Evolutionary conservation across 2,113 vertebrate genomes (phyloP), one percentile per base, ranked within the genome.

Genomic region (Brachypteracias leptosomus): DNA sequence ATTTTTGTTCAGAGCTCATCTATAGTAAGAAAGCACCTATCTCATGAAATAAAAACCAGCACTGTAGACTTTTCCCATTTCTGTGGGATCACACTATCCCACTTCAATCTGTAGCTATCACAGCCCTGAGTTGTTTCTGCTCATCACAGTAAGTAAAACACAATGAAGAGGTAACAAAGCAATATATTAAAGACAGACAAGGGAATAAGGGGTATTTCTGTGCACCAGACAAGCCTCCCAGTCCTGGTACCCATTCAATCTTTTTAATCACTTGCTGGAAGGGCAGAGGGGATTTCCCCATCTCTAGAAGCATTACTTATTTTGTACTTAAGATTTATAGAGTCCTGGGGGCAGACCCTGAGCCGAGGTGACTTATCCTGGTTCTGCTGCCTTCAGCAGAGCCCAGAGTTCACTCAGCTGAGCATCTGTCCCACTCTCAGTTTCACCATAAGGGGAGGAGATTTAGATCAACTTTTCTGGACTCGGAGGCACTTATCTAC

Each of bases 371-470:
- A 59, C 88, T 67, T 67, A 59, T 35, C 15, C 68, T 36, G 42
- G 22, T 66, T 44, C 55, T 35, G 36, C 6, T 66, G 31, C 20
- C 66, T 85, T 66, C 78, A 35, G 33, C 72, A 35, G 38, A 85
- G 63, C 40, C 18, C 70, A 10, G 28, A 79, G 68, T 86, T 95
- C 51, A 61, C 15, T 38, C 52, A 57, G 68, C 28, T 3, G 31
- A 83, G 78, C 74, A 85, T 71, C 74, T 6, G 9, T 85, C 74
- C 52, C 18, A 2, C 46, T 76, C 77, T 16, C 51, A 28, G 58
- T 19, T 68, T 77, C 91, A 77, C 72, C 61, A 28, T 12, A 54
- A 85, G 86, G 89, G 90, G 66, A 93, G 91, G 92, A 96, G 79
- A 93, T 65, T 51, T 85, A 61, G 54, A 90, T 42, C 65, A 85